Evolutionary conservation across 2,797 vertebrate species (phyloP), one percentile per base, ranked within the genome.

Genomic region (Mus minutoides): DNA sequence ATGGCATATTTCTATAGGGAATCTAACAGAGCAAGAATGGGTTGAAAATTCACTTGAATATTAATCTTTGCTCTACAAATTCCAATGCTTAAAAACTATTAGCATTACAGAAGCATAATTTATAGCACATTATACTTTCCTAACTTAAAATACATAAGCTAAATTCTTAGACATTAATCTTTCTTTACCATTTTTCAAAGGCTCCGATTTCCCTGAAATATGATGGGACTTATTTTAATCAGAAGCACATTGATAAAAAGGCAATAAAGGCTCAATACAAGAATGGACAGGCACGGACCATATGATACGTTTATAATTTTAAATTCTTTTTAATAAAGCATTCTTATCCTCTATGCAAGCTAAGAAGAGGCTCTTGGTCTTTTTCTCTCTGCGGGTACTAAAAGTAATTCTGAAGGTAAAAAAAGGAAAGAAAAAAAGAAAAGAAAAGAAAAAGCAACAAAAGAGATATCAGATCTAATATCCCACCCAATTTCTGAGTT

Each of bases 401-500:
- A 94, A 95, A 96, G 91, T 86, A 96, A 97, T 92, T 95, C 94
- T 91, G 49, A 93, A 92, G 43, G 69, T 96, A 92, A 73, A 58
- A 34, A 37, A 58, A 62, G 19, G 12, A 71, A 56, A 54, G 4
- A 73, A 69, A 13, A 71, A 21, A 64, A 29, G 75, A 56, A 16
- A n/a, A 79, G 0, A 12, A 22, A 40, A n/a, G 22, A 73, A 75
- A 37, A 37, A 21, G 77, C 60, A 52, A 87, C 69, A 62, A 92
- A 92, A 95, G 92, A 96, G 62, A 79, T 80, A 96, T 4, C 93
- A 97, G 6, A 96, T 95, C 83, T 95, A 94, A 97, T 94, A 92
- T 95, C 73, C 95, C 95, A 94, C 84, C 95, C 95, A 93, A 89
- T 97, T 96, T 97, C 96, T 96, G 96, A 96, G 95, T 90, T 95